Evolutionary conservation across 2,797 vertebrate genomes (phyloP), one percentile per base, ranked within the genome.

Genomic region (Anguilla obscura): DNA sequence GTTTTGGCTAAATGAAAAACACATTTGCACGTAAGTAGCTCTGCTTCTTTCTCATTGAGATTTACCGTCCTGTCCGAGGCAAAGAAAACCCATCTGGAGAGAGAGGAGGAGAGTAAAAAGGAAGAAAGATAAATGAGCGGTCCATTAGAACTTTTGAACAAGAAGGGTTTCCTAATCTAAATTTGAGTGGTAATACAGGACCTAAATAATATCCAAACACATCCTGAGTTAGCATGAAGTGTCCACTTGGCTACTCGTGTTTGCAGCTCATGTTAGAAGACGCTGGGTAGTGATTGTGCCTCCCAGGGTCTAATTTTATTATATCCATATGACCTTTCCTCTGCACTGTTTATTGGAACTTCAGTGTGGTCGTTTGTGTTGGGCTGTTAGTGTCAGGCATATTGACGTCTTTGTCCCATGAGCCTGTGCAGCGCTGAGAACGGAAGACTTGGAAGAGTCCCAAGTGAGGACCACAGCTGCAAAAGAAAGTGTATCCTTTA

Each of bases 321-420:
- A 45, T 54, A 36, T 69, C 40, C 12, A n/a, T 54, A 40, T 74
- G n/a, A 21, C 33, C 76, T 45, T 87, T 87, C 30, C 27, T 66
- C 27, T 8, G 24, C 40, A 14, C 27, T 33, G 14, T 30, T 86
- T 12, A 27, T 82, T n/a, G 36, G 69, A 27, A n/a, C 66, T 40
- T 76, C 36, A 16, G 30, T 40, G 21, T 82, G 40, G 45, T 82
- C 18, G 45, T 50, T 50, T 82, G 40, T n/a, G 45, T 27, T n/a
- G 40, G 45, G 7, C 7, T 82, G 45, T 82, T 56, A 54, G 24
- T 33, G 60, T 82, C 71, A 56, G 82, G 33, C 85, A 85, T 85
- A 87, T 90, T 83, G 79, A 85, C 86, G 21, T 82, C 18, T 58
- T 36, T 85, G 6, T 86, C 84, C 58, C 87, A 60, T 36, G 84